phyloP scores from a whole-genome alignment of 2,113 vertebrate genomes.

The Laticauda colubrina region DNA sequence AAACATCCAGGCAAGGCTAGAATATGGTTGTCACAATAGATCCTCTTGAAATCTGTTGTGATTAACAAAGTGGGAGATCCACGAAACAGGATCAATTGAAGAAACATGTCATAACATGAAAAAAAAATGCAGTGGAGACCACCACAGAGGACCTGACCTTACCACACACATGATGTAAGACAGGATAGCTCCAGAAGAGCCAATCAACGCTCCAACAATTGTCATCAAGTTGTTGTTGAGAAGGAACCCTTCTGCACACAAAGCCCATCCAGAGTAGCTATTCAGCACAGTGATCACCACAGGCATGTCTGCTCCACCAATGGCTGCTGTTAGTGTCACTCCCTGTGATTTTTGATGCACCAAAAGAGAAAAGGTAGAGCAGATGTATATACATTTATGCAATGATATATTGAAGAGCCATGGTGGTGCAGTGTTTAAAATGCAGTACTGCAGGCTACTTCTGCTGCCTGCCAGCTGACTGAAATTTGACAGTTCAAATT shows the following conservation, averaged over 20 bases:
- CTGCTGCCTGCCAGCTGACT: no score
- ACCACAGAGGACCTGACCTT: conserved; percentile 53
- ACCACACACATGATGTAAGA: conserved; percentile 88
- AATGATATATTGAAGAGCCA: neutral
- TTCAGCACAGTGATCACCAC: conserved; percentile 86
- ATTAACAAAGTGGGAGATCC: neutral
- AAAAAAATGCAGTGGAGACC: neutral
- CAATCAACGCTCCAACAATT: conserved; percentile 78
- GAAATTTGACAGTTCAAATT: no score
- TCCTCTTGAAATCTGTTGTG: no score
- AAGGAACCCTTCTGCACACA: conserved; percentile 85
- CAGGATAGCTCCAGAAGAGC: conserved; percentile 83
- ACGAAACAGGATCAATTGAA: neutral
- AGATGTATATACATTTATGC: conserved; percentile 20
- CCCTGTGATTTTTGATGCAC: conserved; percentile 61
- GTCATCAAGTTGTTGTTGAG: conserved; percentile 86
- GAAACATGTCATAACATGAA: neutral
- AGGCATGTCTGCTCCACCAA: conserved; percentile 84
- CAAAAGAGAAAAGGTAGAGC: neutral
- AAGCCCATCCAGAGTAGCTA: conserved; percentile 84
- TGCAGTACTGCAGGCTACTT: no score
- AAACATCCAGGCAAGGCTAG: neutral
- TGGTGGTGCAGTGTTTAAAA: no score
- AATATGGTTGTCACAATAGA: neutral
- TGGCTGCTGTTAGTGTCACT: conserved; percentile 82